Evolutionary conservation across 2,113 vertebrate species (phyloP).

Genomic region (Pheucticus melanocephalus): DNA sequence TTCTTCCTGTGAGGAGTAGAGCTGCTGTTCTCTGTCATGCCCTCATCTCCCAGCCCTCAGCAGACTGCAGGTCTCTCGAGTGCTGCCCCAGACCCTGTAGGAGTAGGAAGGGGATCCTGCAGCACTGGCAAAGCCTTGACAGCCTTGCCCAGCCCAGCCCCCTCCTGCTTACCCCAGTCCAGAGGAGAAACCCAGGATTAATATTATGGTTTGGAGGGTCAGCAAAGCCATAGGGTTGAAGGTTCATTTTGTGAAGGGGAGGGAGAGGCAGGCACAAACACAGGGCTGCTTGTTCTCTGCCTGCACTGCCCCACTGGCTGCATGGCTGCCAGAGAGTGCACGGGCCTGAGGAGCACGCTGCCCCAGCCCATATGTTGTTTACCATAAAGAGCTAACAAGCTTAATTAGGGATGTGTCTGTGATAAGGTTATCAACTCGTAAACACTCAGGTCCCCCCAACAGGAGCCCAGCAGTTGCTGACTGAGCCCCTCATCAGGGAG

Average conservation of each 20-base stretch:
- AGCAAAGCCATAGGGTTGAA: neutral
- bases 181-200: slow-evolving; percentile 1
- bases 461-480: neutral
- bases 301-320: neutral
- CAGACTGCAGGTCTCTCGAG: accelerated
- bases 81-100: neutral
- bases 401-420: slow-evolving; percentile 27
- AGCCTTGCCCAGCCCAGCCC: neutral
- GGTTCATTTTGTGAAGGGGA: neutral
- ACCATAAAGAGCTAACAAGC: slow-evolving; percentile 15
- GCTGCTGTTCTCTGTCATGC: neutral
- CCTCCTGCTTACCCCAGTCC: accelerated
- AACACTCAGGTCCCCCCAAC: neutral
- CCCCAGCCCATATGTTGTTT: slow-evolving; percentile 53
- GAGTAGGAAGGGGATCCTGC: neutral
- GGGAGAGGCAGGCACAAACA: neutral
- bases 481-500: neutral
- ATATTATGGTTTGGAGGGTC: slow-evolving; percentile 40
- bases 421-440: slow-evolving; percentile 11
- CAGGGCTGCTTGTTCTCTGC: slow-evolving; percentile 3
- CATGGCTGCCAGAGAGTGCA: neutral
- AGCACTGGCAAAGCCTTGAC: neutral
- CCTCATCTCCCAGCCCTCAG: neutral
- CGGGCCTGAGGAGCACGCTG: neutral
- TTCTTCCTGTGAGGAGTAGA: neutral